These are phyloP conservation scores for Drosophila pachea DNA, from an alignment of 1,140 invertebrate species.

Conservation along the genomic window DNA sequence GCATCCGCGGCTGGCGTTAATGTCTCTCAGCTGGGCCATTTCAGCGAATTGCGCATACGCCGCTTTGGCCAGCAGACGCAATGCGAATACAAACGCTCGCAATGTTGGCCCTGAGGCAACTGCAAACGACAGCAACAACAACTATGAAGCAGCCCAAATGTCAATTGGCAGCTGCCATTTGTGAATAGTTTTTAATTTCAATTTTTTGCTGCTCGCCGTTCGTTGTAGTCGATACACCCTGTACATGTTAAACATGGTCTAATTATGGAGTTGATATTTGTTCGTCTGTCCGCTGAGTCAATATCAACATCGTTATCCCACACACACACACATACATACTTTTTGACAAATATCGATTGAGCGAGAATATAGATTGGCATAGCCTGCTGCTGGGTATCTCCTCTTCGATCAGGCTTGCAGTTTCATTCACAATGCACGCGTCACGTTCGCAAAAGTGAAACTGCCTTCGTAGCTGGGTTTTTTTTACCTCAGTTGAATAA, in stretches of 20 bases:
- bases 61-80: conserved; percentile 24
- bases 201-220: conserved; percentile 39
- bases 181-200: conserved; percentile 56
- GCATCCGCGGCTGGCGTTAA: conserved; percentile 36
- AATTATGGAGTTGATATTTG: neutral
- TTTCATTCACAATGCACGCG: conserved; percentile 40
- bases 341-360: neutral
- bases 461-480: conserved; percentile 41
- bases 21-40: conserved; percentile 22
- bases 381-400: neutral
- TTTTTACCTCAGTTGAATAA: conserved; percentile 61
- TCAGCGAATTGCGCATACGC: conserved; percentile 57
- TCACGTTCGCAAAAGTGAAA: conserved; percentile 71
- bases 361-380: no score
- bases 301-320: neutral
- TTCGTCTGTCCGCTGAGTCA: neutral
- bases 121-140: conserved; percentile 18
- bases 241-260: neutral
- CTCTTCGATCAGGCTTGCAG: neutral
- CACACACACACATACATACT: neutral
- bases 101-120: conserved; percentile 56
- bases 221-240: conserved; percentile 8
- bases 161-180: conserved; percentile 45
- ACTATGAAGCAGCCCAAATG: conserved; percentile 23
- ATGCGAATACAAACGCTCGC: conserved; percentile 58